A percentile compares a stretch with the other conserved stretches of the same genome.
These are phyloP conservation scores for Eufriesea mexicana DNA, from an alignment of 1,140 invertebrate genomes.

Conservation along the genomic window DNA sequence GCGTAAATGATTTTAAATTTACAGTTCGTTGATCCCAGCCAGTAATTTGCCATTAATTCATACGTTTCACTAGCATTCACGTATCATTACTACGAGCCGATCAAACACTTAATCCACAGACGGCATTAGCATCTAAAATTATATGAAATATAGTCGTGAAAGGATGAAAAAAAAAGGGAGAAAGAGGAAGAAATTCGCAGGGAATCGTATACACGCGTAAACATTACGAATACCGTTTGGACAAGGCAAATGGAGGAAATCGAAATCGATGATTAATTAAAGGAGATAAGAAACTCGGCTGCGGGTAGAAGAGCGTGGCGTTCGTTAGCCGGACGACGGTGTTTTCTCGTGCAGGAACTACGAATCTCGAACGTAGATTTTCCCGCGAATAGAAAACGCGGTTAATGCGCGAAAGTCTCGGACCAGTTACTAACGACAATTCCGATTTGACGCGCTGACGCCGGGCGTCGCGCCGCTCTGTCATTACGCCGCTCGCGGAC, in stretches of 20 bases:
- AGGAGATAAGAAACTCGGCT: slow-evolving; percentile 4
- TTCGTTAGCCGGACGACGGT: neutral
- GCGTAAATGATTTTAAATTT: no score
- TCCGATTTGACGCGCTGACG: slow-evolving; percentile 61
- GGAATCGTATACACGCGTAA: no score
- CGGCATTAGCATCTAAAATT: no score
- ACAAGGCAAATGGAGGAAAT: neutral
- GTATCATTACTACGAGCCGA: no score
- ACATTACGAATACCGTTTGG: no score
- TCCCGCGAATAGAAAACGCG: slow-evolving; percentile 63
- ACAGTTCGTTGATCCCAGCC: no score
- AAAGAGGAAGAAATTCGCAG: no score
- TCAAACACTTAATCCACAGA: no score
- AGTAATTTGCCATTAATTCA: no score
- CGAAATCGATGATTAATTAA: slow-evolving; percentile 12
- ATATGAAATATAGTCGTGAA: no score
- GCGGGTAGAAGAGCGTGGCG: neutral
- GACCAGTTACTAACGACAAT: slow-evolving; percentile 59
- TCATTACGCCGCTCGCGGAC: slow-evolving; percentile 60
- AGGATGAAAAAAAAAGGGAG: no score
- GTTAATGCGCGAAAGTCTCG: slow-evolving; percentile 64
- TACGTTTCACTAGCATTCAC: no score
- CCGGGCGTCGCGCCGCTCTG: slow-evolving; percentile 56
- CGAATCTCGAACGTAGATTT: neutral
- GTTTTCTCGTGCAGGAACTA: neutral